Evolutionary conservation across 2,797 vertebrate species (phyloP).

Genomic region (Pantherophis vulpinus): DNA sequence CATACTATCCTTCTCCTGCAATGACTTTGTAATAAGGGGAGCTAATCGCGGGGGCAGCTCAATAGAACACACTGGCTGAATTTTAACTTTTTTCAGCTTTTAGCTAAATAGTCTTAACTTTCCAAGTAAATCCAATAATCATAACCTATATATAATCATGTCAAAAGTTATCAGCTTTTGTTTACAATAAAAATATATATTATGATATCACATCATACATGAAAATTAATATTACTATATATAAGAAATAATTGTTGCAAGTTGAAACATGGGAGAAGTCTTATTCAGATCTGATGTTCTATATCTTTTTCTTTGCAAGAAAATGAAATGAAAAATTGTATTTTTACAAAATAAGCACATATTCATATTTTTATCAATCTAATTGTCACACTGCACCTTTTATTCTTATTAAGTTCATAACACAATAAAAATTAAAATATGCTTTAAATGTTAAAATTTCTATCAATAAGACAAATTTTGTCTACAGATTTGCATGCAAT

Average conservation of each 20-base stretch:
- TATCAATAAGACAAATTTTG: not conserved
- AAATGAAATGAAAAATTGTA: not conserved
- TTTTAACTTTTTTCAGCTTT: not conserved
- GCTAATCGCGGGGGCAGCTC: too few relatives aligned
- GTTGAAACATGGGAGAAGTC: not conserved
- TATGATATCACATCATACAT: not conserved
- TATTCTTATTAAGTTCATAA: not conserved
- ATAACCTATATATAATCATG: not conserved
- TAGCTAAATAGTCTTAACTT: fast-evolving
- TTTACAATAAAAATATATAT: not conserved
- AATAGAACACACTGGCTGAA: too few relatives aligned
- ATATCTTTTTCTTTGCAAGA: not conserved
- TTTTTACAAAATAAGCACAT: not conserved
- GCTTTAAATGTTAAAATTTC: not conserved
- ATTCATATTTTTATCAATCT: not conserved
- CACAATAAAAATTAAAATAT: not conserved
- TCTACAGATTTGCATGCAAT: not conserved
- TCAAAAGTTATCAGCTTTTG: not conserved
- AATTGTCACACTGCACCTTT: fast-evolving
- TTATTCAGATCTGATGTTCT: not conserved
- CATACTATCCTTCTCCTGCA: too few relatives aligned
- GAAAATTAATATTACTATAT: not conserved
- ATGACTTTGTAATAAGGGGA: too few relatives aligned
- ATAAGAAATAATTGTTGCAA: fast-evolving
- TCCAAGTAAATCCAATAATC: not conserved